Base-by-base conservation (phyloP, 2,888 invertebrate genomes). In the Criorhina ranunculi region DNA sequence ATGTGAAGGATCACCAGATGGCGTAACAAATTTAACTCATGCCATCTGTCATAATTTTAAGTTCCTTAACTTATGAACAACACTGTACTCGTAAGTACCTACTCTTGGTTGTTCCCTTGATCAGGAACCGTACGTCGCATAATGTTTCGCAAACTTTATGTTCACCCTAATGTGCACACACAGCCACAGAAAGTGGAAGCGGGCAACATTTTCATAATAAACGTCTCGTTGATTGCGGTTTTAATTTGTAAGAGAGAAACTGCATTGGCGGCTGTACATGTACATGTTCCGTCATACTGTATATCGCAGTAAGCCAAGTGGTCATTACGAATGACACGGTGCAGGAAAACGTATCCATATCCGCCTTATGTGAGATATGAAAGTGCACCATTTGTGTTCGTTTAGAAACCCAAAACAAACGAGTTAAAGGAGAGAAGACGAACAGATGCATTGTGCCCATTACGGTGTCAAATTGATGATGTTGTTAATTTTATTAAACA, bases 331-430 rank as follows among this genome's bases (percentile, higher is more conserved):
- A 80, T 67, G 80, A 75, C 73, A 67, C 80, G 67, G 44, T 67
- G 55, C 75, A 75, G 46, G 60, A 73, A 44, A 79, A 62, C 33
- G 62, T 60, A 57, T 55, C 53, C 24, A 67, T 62, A 80, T 80
- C 80, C 80, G 80, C 80, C 75, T 75, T 73, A 60, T 67, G 78
- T 80, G 75, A 53, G 66, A 75, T 80, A 80, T 73, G 75, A 80
- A 75, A 80, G 75, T 75, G 80, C 80, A 73, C 19, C 51, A 40
- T 53, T 46, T 49, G 57, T 49, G 49, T 59, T 67, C 19, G 55
- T 70, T 70, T 37, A 55, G 78, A 62, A 49, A 73, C 12, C 31
- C 0, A 24, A 15, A 9, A 29, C 8, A 19, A 29, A 42, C 40
- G 40, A 62, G 12, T 33, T 19, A 19, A 33, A 12, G 35, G 6